Base-by-base conservation (phyloP, 2,888 invertebrate species). In the Celastrina argiolus region DNA sequence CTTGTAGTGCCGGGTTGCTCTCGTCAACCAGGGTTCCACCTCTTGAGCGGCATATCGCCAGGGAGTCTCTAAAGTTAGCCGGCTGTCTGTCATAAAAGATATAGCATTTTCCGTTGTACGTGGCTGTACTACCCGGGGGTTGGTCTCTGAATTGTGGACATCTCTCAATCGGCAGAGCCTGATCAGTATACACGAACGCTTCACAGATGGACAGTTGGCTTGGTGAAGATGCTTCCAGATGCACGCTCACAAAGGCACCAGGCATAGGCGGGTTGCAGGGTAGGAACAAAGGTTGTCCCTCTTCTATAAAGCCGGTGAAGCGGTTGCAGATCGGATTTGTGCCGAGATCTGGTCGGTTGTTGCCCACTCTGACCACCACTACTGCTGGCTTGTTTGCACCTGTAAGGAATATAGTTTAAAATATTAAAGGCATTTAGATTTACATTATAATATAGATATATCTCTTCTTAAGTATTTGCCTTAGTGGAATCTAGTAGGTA, bases 261-360 rank as follows among this genome's bases (percentile, higher is more conserved):
- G 97, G 97, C 97, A 97, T 97, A 0, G 97, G 97, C 1, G 97
- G 97, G 85, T 97, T 97, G 89, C 98, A 98, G 0, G 98, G 97
- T 64, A 98, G 86, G 87, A 97, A 98, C 6, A 98, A 91, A 0
- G 98, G 97, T 78, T 97, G 96, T 0, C 97, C 97, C 81, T 97
- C 97, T 80, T 97, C 96, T 12, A 97, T 87, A 69, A 94, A 94
- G 1, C 97, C 97, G 6, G 95, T 96, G 86, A 96, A 98, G 4
- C 96, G 93, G 87, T 97, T 98, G 88, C 98, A 98, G 74, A 98
- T 94, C 0, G 97, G 97, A 85, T 98, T 98, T 28, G 96, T 97
- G 67, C 96, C 97, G 69, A 97, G 89, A 83, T 98, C 98, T 0
- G 98, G 98, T 0, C 97, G 93, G 84, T 97, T 97, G 89, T 98